Evolutionary conservation across 2,797 vertebrate genomes (phyloP), one percentile per base, ranked within the genome.

Genomic region (Tarsius wallacei): DNA sequence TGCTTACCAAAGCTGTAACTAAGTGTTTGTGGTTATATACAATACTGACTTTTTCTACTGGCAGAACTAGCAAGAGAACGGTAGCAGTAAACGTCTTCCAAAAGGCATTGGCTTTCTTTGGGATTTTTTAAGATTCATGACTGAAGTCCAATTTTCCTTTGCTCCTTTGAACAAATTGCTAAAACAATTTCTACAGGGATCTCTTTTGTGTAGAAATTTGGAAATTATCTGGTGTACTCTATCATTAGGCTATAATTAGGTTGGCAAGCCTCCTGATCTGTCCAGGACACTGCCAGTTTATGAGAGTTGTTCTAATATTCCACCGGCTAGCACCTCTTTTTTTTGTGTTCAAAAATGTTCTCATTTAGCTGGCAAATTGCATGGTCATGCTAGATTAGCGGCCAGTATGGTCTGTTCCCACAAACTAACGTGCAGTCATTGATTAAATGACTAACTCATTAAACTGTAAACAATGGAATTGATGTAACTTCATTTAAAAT

Each of bases 401-500:
- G 53, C n/a, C 17, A 31, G 2, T 71, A 12, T 1, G 26, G 22
- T 80, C 28, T 15, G 0, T 71, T 77, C 21, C 61, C 19, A 28
- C 7, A 80, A 10, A 73, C 1, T 11, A 85, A 61, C 11, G 11
- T 6, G 5, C 11, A 36, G 22, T 51, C 17, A 7, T 36, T 82
- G n/a, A 28, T 68, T 47, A 73, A 87, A 86, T 13, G 47, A 4
- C 5, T 9, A 36, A 8, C 63, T 90, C 15, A 7, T 63, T 90
- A 68, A 2, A 74, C 1, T 53, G 26, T 61, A 86, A 49, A 51
- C 17, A 78, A 55, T 64, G 36, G 28, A 33, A 90, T 63, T 4
- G n/a, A 7, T 77, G 42, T 3, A 16, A 73, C n/a, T 81, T 90
- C 17, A 14, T 68, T 83, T 83, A 96, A 96, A 87, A 15, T 66